Percentiles rank a stretch among this genome's conserved stretches.
Evolutionary conservation across 2,888 invertebrate species (phyloP).

Genomic region (Cenopis cana): DNA sequence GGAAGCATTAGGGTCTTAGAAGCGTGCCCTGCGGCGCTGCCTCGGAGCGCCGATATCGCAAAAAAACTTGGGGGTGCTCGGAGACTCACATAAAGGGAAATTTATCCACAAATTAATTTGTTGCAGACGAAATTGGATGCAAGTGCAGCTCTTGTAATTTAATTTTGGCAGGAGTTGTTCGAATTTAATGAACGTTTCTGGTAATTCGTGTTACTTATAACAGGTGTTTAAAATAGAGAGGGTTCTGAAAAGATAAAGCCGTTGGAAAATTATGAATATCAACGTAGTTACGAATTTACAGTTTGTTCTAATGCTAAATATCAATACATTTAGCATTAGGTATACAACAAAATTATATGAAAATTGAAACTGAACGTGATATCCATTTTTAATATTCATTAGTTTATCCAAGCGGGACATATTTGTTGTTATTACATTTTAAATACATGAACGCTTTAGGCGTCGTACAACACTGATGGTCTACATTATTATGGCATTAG

Average conservation of each 20-base stretch:
- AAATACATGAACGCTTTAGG: background rate
- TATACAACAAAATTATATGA: no score
- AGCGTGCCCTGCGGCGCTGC: conserved; percentile 74
- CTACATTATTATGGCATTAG: background rate
- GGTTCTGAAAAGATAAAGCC: background rate
- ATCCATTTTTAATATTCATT: background rate
- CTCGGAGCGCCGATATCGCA: conserved; percentile 82
- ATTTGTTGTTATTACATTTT: no score
- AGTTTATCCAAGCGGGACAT: background rate
- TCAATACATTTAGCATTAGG: no score
- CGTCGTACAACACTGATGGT: background rate
- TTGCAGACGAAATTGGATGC: conserved; percentile 50
- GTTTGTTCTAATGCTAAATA: no score
- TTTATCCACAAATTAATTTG: conserved; percentile 85
- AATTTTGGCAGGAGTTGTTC: conserved; percentile 34
- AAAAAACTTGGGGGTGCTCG: conserved; percentile 70
- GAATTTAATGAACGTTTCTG: conserved; percentile 2
- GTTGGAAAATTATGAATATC: no score
- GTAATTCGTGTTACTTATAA: background rate
- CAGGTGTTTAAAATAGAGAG: background rate
- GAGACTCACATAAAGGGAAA: conserved; percentile 77
- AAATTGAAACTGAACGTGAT: no score
- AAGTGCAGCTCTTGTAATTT: conserved; percentile 41
- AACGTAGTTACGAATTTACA: no score
- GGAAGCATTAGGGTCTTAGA: conserved; percentile 81